Percentiles rank a stretch among this genome's conserved stretches.
Evolutionary conservation across 2,113 vertebrate species (phyloP).

Genomic region (Macrotus californicus): DNA sequence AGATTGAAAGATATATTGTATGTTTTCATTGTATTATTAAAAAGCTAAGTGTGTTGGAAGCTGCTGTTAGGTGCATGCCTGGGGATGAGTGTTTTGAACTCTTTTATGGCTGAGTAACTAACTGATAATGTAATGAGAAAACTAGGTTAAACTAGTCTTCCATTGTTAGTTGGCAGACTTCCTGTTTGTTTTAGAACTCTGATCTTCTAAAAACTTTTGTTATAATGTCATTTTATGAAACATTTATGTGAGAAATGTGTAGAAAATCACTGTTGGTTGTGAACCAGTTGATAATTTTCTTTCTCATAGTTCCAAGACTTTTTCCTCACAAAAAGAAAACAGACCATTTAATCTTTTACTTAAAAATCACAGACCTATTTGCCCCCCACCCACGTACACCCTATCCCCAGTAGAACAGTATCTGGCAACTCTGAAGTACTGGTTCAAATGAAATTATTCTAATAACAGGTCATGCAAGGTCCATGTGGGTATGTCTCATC

Average conservation of each 20-base stretch:
- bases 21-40: neutral
- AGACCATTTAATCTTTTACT: neutral
- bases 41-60: neutral
- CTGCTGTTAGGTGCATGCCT: neutral
- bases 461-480: conserved; percentile 50
- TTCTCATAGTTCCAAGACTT: neutral
- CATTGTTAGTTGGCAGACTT: neutral
- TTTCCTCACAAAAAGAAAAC: neutral
- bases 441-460: conserved; percentile 54
- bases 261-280: conserved; percentile 12
- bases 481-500: conserved; percentile 58
- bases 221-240: conserved; percentile 21
- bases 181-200: conserved; percentile 27
- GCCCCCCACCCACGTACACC: neutral
- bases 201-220: neutral
- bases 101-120: neutral
- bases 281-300: neutral
- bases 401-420: neutral
- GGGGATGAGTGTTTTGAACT: neutral
- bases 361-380: conserved; percentile 8
- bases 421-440: conserved; percentile 44
- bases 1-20: neutral
- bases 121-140: neutral
- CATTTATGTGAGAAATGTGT: neutral
- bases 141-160: neutral